Base-by-base conservation (phyloP, 2,113 vertebrate species). In the Lota lota region DNA sequence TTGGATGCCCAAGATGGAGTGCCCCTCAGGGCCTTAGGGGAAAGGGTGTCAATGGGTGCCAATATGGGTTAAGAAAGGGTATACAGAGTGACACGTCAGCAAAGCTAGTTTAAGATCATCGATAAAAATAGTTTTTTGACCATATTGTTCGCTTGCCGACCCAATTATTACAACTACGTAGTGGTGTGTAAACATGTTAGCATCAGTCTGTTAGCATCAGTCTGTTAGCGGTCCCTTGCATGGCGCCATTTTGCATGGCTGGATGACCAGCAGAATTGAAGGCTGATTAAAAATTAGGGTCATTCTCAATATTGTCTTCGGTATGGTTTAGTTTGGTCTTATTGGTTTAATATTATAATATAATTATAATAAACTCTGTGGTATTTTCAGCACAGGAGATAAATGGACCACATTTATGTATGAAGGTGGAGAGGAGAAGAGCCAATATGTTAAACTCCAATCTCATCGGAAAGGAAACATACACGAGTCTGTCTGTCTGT, bases 141-240 rank as follows among this genome's bases (percentile, higher is more conserved):
- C 86, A 91, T 84, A 24, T 18, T 60, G 58, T 69, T 79, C 84
- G 89, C 93, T 84, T 5, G 0, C 67, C 85, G 94, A 88, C 4
- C 79, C 47, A 47, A 12, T n/a, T n/a, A n/a, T n/a, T n/a, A n/a
- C n/a, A n/a, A n/a, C n/a, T 47, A 14, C 40, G 10, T 47, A 47
- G 40, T 14, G 40, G 8, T 47, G 40, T 14, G 40, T 47, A 47
- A 47, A 47, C 40, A 47, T 47, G 40, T 47, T 14, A 47, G 40
- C 40, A 33, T 33, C 28, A 47, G 40, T 12, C 28, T 47, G 40
- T 47, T 47, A 47, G 40, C 40, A 47, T 47, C 40, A 12, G 40
- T 12, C 24, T 17, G 40, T 47, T 47, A 47, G 40, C 40, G 10
- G 40, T 14, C 40, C 8, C 10, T 14, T 47, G 5, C 10, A 47